Percentiles rank a stretch among this genome's conserved stretches.
phyloP scores from a whole-genome alignment of 2,113 vertebrate genomes.

The Neolamprologus cancellatus region DNA sequence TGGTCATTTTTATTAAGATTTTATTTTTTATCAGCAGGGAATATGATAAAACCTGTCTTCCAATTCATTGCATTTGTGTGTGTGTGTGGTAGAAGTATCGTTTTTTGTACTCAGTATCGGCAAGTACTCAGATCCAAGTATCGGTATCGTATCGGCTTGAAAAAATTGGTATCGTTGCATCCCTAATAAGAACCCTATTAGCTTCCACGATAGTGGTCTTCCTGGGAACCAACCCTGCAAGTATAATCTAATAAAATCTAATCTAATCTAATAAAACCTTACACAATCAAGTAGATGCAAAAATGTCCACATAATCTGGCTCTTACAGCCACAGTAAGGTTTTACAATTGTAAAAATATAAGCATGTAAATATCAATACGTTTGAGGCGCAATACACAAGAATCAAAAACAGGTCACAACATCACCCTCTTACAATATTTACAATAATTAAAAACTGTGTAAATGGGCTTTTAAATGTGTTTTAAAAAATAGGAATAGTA shows the following conservation, averaged over 20 bases:
- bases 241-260: not conserved
- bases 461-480: not conserved
- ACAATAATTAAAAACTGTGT: not conserved
- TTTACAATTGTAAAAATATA: not conserved
- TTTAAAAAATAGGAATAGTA: not conserved
- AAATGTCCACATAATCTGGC: not conserved
- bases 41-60: too few relatives aligned
- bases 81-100: too few relatives aligned
- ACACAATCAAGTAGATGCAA: not conserved
- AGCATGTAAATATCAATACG: not conserved
- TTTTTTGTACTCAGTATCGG: too few relatives aligned
- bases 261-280: not conserved
- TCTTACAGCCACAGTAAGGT: not conserved
- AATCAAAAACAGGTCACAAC: not conserved
- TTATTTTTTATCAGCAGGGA: too few relatives aligned
- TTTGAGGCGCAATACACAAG: not conserved
- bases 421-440: not conserved
- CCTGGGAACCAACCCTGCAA: not conserved
- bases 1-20: too few relatives aligned
- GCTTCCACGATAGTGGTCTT: not conserved
- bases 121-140: too few relatives aligned
- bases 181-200: not conserved
- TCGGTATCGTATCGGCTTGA: too few relatives aligned
- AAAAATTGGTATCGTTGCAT: too few relatives aligned
- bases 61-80: too few relatives aligned